phyloP scores from a whole-genome alignment of 2,113 vertebrate genomes.

The Lepisosteus osseus region DNA sequence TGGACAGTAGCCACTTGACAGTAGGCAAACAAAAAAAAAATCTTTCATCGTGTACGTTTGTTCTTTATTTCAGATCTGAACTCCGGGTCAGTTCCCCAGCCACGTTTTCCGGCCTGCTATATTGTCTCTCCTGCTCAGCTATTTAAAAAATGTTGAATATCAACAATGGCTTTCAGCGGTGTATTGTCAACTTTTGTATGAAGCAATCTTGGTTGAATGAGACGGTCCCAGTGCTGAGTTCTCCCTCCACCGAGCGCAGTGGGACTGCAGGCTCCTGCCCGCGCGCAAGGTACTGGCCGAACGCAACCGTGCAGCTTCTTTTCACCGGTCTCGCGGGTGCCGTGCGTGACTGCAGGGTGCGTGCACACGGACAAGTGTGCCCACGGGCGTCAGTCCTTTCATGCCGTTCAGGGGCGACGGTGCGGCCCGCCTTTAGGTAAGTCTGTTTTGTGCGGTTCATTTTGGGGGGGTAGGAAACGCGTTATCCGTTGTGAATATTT shows the following conservation, averaged over 20 bases:
- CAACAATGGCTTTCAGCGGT: constrained; percentile 95
- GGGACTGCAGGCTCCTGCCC: constrained; percentile 31
- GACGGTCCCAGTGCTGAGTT: constrained; percentile 76
- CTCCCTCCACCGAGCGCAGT: constrained; percentile 49
- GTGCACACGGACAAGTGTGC: neutral
- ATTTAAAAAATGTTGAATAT: constrained; percentile 99
- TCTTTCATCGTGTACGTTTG: constrained; percentile 10
- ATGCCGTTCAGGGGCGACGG: neutral
- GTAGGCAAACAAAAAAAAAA: constrained; percentile 7
- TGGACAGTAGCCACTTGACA: neutral
- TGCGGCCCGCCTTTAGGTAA: neutral
- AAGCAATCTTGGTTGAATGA: constrained; percentile 98
- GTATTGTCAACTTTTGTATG: constrained; percentile 99
- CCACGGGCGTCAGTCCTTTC: neutral
- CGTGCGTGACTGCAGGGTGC: neutral
- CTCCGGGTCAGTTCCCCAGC: constrained; percentile 87
- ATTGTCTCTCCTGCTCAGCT: constrained; percentile 97
- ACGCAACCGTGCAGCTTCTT: too few relatives aligned
- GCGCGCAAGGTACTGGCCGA: constrained; percentile 37
- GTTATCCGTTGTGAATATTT: neutral
- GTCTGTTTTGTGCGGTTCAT: neutral
- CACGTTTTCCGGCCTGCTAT: constrained; percentile 92
- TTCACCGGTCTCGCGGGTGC: too few relatives aligned
- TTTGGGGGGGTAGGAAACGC: neutral
- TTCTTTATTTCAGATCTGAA: constrained; percentile 64